Evolutionary conservation across 1,140 invertebrate species (phyloP), one percentile per base, ranked within the genome.

Genomic region (Odontomachus brunneus): DNA sequence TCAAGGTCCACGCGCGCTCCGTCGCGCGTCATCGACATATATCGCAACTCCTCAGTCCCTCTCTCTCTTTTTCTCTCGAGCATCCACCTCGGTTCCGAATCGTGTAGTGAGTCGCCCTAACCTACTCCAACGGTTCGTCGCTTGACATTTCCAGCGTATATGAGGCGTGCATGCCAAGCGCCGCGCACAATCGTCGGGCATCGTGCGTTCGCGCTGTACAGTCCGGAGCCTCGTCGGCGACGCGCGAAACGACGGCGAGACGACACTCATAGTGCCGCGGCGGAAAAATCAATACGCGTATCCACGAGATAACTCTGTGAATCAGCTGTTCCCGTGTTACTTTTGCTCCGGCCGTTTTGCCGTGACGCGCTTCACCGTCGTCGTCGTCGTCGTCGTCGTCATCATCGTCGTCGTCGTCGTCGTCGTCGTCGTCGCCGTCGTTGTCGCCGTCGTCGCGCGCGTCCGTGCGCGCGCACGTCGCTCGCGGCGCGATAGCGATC

Each of bases 1-100:
- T 86, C 92, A 93, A 94, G 91, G 92, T 92, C 90, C 88, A 89
- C 88, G 76, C 75, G 73, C 59, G 15, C 63, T 84, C 57, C 60
- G 14, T 76, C 71, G 69, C 33, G 69, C 24, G 57, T 65, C 49
- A 49, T 55, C 44, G 80, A 83, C 69, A 60, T 14, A 33, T 53
- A 33, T 63, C 29, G 26, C 65, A 19, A 78, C 48, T 66, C 29
- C 57, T 81, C 57, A 75, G 63, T 63, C 60, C 19, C 59, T 83
- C 72, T 12, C 48, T 63, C 33, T 24, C 74, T 44, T 14, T 57
- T 14, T 57, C 26, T 19, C 33, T 48, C 66, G 12, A 1, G 38
- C 1, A 12, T 17, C 19, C 22, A 51, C 63, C 24, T 44, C 69
- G 62, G 65, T 57, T 55, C 7, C 19, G 15, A 63, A 48, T 72